Evolutionary conservation across 2,797 vertebrate genomes (phyloP).

Genomic region (Percopsis omiscomaycus): DNA sequence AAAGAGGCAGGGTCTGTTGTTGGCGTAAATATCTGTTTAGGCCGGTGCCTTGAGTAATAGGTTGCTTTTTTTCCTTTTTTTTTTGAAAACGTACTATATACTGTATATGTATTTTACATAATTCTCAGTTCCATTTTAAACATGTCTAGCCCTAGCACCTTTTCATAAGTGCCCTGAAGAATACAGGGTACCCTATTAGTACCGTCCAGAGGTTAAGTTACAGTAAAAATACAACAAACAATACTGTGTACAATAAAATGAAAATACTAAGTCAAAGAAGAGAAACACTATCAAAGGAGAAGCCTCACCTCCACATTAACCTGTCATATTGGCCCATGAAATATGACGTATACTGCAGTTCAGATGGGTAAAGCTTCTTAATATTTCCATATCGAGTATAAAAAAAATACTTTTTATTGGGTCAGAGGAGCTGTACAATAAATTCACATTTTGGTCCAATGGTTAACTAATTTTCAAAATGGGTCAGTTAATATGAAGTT

Average conservation of each 20-base stretch:
- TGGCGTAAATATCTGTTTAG: conserved; percentile 75
- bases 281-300: conserved; percentile 34
- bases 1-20: conserved; percentile 80
- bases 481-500: conserved; percentile 21
- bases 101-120: conserved; percentile 78
- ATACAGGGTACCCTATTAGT: conserved; percentile 69
- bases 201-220: conserved; percentile 72
- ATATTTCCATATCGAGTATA: conserved; percentile 23
- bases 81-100: conserved; percentile 75
- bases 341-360: conserved; percentile 69
- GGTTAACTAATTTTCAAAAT: conserved; percentile 49
- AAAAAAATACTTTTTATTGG: conserved; percentile 31
- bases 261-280: conserved; percentile 56
- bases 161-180: conserved; percentile 69
- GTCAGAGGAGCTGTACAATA: conserved; percentile 63
- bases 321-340: conserved; percentile 54
- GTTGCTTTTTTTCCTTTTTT: conserved; percentile 45
- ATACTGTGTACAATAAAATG: conserved; percentile 67
- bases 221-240: conserved; percentile 75
- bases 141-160: conserved; percentile 65
- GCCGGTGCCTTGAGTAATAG: conserved; percentile 74
- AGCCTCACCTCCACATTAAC: conserved; percentile 49
- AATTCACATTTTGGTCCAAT: conserved; percentile 76
- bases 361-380: conserved; percentile 72
- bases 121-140: conserved; percentile 68